phyloP scores from a whole-genome alignment of 2,797 vertebrate species.

The Pitangus sulphuratus region DNA sequence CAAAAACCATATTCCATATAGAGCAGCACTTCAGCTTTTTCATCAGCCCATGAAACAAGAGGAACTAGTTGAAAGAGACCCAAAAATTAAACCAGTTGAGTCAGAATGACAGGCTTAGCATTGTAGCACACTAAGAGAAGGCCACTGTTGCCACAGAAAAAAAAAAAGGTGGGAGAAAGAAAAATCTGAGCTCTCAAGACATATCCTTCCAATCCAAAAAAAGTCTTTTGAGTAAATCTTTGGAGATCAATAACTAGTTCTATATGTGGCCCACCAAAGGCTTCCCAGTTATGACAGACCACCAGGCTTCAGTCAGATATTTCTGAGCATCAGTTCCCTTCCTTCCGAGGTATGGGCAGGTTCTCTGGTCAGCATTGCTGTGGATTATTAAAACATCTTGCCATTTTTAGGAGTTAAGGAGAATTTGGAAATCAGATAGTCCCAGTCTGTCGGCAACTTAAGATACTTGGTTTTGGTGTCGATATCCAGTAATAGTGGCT shows the following conservation, averaged over 20 bases:
- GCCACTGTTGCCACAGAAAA: neutral
- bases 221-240: neutral
- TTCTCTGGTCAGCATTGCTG: neutral
- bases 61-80: neutral
- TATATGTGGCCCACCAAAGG: neutral
- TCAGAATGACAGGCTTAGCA: neutral
- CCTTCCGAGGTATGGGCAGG: neutral
- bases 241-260: neutral
- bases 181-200: neutral
- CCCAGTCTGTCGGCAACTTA: neutral
- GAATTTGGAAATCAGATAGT: neutral
- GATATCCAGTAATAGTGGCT: neutral
- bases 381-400: neutral
- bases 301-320: neutral
- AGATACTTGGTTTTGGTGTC: neutral
- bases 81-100: neutral
- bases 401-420: neutral
- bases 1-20: neutral
- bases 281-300: neutral
- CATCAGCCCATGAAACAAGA: neutral
- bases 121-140: neutral
- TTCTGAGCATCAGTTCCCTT: neutral
- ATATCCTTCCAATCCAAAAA: neutral
- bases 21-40: neutral
- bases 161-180: accelerated